These are phyloP conservation scores for Etheostoma nigrum DNA, from an alignment of 2,797 vertebrate genomes.

Conservation along the genomic window DNA sequence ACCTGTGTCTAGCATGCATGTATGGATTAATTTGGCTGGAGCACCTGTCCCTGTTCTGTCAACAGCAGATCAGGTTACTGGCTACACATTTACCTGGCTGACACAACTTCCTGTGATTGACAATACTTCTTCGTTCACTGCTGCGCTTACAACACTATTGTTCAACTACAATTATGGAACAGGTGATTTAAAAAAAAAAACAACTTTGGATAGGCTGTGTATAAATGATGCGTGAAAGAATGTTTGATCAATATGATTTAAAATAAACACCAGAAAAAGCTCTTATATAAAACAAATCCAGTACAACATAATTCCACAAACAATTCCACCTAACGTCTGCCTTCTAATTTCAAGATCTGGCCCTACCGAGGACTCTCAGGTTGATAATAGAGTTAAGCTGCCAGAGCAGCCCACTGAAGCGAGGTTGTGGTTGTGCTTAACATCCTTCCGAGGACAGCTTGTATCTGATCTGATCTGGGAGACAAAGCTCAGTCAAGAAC, in stretches of 20 bases:
- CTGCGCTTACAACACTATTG: slow-evolving; percentile 8
- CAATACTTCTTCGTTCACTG: slow-evolving; percentile 42
- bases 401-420: slow-evolving; percentile 54
- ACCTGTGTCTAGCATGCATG: slow-evolving; percentile 76
- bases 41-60: slow-evolving; percentile 86
- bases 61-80: slow-evolving; percentile 84
- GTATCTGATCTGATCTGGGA: slow-evolving; percentile 33
- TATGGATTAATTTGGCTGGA: slow-evolving; percentile 82
- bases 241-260: slow-evolving; percentile 8
- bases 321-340: not conserved
- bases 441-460: slow-evolving; percentile 54
- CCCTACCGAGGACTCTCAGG: slow-evolving; percentile 61
- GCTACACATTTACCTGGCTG: slow-evolving; percentile 71
- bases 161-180: slow-evolving; percentile 20
- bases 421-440: slow-evolving; percentile 46
- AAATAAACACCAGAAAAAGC: slow-evolving; percentile 42
- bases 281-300: slow-evolving; percentile 19
- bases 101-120: slow-evolving; percentile 78
- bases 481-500: slow-evolving; percentile 32
- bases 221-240: not conserved
- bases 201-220: not conserved
- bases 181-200: slow-evolving; percentile 12
- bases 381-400: slow-evolving; percentile 71
- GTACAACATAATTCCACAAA: slow-evolving; percentile 29
- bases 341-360: slow-evolving; percentile 22